These are phyloP conservation scores for Epinotia ramella DNA, from an alignment of 2,888 invertebrate genomes.

Conservation along the genomic window DNA sequence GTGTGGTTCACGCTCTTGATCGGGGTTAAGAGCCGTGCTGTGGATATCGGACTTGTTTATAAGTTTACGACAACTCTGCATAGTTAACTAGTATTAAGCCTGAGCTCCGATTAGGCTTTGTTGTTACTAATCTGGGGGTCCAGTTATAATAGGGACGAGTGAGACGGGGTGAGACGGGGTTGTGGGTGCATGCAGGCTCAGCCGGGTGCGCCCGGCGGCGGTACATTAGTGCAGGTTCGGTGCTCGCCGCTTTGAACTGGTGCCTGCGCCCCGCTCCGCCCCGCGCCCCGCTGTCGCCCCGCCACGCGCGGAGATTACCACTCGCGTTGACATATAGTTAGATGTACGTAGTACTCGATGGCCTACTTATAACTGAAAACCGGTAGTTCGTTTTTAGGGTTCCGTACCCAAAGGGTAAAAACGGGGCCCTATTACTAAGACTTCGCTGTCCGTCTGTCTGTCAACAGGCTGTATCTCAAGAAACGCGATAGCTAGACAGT, in stretches of 20 bases:
- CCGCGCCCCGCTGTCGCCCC: not conserved
- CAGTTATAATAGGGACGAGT: not conserved
- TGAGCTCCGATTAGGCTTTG: not conserved
- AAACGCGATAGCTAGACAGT: too few species aligned
- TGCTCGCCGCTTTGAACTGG: constrained; percentile 22
- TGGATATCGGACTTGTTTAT: not conserved
- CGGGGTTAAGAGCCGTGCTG: not conserved
- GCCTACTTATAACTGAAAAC: not conserved
- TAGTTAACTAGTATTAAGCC: not conserved
- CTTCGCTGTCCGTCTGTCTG: too few species aligned
- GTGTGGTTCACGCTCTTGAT: not conserved
- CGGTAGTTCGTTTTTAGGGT: not conserved
- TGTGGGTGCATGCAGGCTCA: not conserved
- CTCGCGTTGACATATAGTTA: not conserved
- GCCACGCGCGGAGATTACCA: constrained; percentile 1
- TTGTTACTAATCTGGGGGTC: not conserved
- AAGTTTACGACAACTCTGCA: not conserved
- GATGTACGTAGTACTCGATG: not conserved
- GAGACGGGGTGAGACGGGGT: not conserved
- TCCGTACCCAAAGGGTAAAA: too few species aligned
- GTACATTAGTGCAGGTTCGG: constrained; percentile 31
- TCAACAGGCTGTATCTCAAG: too few species aligned
- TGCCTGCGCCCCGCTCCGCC: not conserved
- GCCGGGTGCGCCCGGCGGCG: constrained; percentile 3
- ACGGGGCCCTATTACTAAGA: too few species aligned